These are phyloP conservation scores for Lucinisca nassula DNA, from an alignment of 2,888 invertebrate species.

Conservation along the genomic window DNA sequence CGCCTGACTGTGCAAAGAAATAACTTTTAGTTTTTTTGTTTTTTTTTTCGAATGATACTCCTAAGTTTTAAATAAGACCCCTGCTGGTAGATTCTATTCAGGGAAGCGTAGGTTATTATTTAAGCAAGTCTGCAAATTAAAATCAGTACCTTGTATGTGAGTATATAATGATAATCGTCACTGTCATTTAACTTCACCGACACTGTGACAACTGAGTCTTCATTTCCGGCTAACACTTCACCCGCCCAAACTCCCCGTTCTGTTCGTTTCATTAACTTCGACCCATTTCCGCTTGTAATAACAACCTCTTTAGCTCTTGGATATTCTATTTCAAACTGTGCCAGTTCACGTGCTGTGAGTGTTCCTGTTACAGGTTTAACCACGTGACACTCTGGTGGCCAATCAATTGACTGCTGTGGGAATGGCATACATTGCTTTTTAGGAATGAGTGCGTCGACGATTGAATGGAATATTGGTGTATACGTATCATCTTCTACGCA, in stretches of 20 bases:
- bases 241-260: constrained; percentile 61
- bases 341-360: constrained; percentile 63
- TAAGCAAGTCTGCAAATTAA: not conserved
- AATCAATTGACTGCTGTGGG: constrained; percentile 71
- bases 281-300: constrained; percentile 70
- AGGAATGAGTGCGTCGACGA: constrained; percentile 68
- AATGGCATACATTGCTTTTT: constrained; percentile 71
- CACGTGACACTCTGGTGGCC: constrained; percentile 68
- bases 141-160: constrained; percentile 65
- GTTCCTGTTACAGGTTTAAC: constrained; percentile 61
- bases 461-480: constrained; percentile 64
- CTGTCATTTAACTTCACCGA: constrained; percentile 49
- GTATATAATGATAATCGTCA: constrained; percentile 66
- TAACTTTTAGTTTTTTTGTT: no score
- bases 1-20: no score
- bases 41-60: no score
- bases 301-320: constrained; percentile 55
- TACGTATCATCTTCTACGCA: constrained; percentile 54
- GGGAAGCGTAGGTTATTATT: no score
- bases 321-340: constrained; percentile 59
- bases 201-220: constrained; percentile 67
- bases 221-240: constrained; percentile 65
- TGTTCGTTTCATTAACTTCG: constrained; percentile 53
- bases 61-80: no score
- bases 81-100: no score